Percentiles rank a stretch among this genome's conserved stretches.
These are phyloP conservation scores for Steinernema khuongi DNA, from an alignment of 1,140 invertebrate species.

Conservation along the genomic window DNA sequence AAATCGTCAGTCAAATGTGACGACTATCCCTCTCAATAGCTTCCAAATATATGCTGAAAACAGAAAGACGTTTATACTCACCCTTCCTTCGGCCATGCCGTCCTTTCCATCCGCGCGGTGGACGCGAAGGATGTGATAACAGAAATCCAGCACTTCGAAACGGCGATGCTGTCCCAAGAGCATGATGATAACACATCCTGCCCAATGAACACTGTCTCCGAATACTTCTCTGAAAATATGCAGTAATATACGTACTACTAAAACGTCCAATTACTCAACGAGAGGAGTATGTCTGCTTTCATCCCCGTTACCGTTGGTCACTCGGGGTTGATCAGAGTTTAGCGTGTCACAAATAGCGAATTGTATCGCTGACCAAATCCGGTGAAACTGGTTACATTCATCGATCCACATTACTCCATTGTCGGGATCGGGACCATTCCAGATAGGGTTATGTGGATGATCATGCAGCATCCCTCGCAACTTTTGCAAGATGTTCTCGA, in stretches of 20 bases:
- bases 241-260: background rate
- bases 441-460: conserved; percentile 74
- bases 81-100: conserved; percentile 87
- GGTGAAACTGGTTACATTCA: conserved; percentile 93
- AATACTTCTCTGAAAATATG: conserved; percentile 77
- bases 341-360: conserved; percentile 78
- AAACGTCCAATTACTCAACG: conserved; percentile 17
- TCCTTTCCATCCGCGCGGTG: conserved; percentile 89
- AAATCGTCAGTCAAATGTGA: background rate
- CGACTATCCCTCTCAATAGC: background rate
- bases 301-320: background rate
- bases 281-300: background rate
- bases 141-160: conserved; percentile 97
- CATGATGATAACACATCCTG: conserved; percentile 95
- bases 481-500: conserved; percentile 71
- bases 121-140: conserved; percentile 92
- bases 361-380: conserved; percentile 93
- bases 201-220: conserved; percentile 97
- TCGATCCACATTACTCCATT: conserved; percentile 93
- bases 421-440: conserved; percentile 75
- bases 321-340: background rate
- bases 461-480: conserved; percentile 68
- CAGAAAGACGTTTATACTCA: conserved; percentile 62
- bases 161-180: conserved; percentile 87
- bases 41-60: background rate